phyloP scores from a whole-genome alignment of 2,113 vertebrate genomes.

The Neolamprologus longior region DNA sequence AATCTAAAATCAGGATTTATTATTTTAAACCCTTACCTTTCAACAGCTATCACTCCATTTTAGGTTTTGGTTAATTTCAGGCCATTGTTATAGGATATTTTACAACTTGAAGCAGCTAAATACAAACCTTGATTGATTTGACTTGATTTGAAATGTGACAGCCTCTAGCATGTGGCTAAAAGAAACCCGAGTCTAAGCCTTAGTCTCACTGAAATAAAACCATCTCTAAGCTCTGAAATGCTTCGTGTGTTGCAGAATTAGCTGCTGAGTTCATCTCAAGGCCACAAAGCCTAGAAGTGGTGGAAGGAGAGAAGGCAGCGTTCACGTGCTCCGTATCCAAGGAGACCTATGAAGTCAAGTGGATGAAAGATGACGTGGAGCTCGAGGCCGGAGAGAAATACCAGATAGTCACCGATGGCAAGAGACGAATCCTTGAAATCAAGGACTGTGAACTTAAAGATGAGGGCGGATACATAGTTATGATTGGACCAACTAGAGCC shows the following conservation, averaged over 20 bases:
- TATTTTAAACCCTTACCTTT: background rate
- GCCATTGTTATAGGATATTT: background rate
- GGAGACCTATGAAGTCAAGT: constrained; percentile 83
- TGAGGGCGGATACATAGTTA: constrained; percentile 79
- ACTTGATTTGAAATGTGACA: background rate
- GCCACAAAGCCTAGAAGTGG: constrained; percentile 85
- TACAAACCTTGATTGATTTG: background rate
- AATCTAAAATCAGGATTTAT: background rate
- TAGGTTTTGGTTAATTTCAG: background rate
- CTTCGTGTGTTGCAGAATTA: constrained; percentile 72
- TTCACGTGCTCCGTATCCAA: constrained; percentile 93
- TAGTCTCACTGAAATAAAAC: background rate
- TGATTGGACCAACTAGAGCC: constrained; percentile 83
- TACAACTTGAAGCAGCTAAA: background rate
- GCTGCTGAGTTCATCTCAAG: constrained; percentile 92
- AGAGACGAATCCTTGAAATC: constrained; percentile 80
- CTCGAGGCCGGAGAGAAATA: constrained; percentile 85
- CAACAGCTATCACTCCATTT: background rate
- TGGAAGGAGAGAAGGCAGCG: constrained; percentile 91
- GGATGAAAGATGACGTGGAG: constrained; percentile 77
- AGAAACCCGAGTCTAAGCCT: background rate
- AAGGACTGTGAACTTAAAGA: constrained; percentile 79
- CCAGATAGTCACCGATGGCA: constrained; percentile 83
- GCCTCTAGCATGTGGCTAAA: background rate
- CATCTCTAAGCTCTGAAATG: background rate